Base-by-base conservation (phyloP, 2,797 vertebrate genomes). In the Moxostoma hubbsi region DNA sequence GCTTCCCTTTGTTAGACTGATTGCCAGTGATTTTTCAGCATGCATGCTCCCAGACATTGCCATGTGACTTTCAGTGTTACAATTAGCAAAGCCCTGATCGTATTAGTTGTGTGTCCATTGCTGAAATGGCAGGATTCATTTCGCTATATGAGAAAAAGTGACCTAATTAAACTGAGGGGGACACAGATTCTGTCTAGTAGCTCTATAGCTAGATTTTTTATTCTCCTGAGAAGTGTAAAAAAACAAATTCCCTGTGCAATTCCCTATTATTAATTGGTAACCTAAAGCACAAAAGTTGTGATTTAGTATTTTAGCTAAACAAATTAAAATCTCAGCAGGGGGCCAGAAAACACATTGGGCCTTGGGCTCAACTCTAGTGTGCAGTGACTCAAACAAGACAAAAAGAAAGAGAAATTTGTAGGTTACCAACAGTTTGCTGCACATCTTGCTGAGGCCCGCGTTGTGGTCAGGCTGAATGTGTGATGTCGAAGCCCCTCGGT, bases 11-110 rank as follows among this genome's bases (percentile, higher is more conserved):
- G 78, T 80, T 81, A 81, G 55, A 57, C n/a, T 82, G 85, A 86
- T 86, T 84, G 75, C 82, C 62, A 82, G 71, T 49, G 82, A 84
- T 84, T 82, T 82, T 77, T 82, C 85, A 82, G 80, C 13, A n/a
- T 54, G 43, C 69, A 57, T 75, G 57, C 62, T 74, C 54, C 50
- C 46, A 80, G 82, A 77, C 13, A 53, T 9, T 9, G 74, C 55
- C 80, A 85, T 70, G 77, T 83, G 78, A 86, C 77, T 81, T 59
- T 6, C 57, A 45, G 47, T 69, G 78, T 76, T 82, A 80, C 80
- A 82, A 86, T 86, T 86, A 86, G 45, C 78, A 62, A 82, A 75
- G 81, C 74, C 71, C 78, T 64, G 78, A 82, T 84, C 83, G 58
- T 81, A 79, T 75, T 68, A 75, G 68, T 70, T 68, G 51, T 67